Percentiles rank a stretch among this genome's conserved stretches.
Evolutionary conservation across 1,140 invertebrate species (phyloP).

Genomic region (Venustaconcha ellipsiformis): DNA sequence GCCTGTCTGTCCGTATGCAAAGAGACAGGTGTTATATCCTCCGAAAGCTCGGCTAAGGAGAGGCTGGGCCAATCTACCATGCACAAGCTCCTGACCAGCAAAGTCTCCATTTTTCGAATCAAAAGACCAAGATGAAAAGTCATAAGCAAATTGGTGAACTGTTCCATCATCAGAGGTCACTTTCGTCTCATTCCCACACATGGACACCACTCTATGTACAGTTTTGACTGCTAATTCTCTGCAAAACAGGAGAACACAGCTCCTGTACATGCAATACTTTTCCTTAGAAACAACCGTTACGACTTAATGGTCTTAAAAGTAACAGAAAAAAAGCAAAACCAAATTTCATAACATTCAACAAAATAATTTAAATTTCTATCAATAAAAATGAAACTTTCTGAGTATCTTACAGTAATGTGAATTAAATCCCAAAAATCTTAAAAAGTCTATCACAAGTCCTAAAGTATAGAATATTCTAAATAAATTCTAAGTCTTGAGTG

Average conservation of each 20-base stretch:
- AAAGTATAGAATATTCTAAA: too few species aligned
- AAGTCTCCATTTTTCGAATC: slow-evolving; percentile 53
- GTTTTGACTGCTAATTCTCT: slow-evolving; percentile 71
- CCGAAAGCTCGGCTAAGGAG: slow-evolving; percentile 66
- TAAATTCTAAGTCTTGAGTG: too few species aligned
- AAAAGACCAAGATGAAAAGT: slow-evolving; percentile 76
- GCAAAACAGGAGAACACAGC: slow-evolving; percentile 13
- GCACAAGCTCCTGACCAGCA: slow-evolving; percentile 63
- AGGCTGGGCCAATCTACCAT: slow-evolving; percentile 62
- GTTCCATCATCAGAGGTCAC: slow-evolving; percentile 70
- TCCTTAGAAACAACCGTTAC: too few species aligned
- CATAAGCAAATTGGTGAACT: slow-evolving; percentile 73
- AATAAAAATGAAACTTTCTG: too few species aligned
- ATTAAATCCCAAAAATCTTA: too few species aligned
- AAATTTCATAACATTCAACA: too few species aligned
- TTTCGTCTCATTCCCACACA: slow-evolving; percentile 72
- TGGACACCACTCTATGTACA: slow-evolving; percentile 71
- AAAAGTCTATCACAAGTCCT: too few species aligned
- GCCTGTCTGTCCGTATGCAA: slow-evolving; percentile 96
- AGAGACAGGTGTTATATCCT: slow-evolving; percentile 76
- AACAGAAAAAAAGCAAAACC: too few species aligned
- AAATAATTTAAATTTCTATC: too few species aligned
- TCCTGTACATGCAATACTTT: too few species aligned
- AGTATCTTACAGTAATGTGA: too few species aligned
- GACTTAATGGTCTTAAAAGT: too few species aligned